These are phyloP conservation scores for Drosophila subobscura DNA, from an alignment of 1,140 invertebrate genomes.

Conservation along the genomic window DNA sequence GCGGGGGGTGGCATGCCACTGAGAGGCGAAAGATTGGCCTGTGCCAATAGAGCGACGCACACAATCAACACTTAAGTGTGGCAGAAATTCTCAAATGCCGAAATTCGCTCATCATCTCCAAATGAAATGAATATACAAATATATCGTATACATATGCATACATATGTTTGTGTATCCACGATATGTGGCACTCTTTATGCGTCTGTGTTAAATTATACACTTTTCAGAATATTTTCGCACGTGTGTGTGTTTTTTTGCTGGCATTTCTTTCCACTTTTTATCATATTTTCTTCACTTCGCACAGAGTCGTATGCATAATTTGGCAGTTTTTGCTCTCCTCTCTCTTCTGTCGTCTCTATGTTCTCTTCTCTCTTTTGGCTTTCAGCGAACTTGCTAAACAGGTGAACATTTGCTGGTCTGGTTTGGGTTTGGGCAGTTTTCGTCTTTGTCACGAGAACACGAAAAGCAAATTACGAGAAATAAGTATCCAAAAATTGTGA, in stretches of 20 bases:
- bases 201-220: constrained; percentile 31
- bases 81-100: constrained; percentile 75
- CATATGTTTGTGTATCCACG: constrained; percentile 11
- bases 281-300: constrained; percentile 29
- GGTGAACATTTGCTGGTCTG: constrained; percentile 29
- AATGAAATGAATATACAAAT: constrained; percentile 51
- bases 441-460: constrained; percentile 28
- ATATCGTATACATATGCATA: constrained; percentile 12
- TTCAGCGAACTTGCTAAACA: constrained; percentile 37
- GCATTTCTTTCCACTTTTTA: constrained; percentile 14
- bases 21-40: constrained; percentile 26
- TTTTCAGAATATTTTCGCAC: constrained; percentile 25
- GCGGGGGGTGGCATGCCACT: constrained; percentile 1
- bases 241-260: constrained; percentile 6
- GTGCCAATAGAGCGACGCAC: constrained; percentile 75
- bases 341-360: constrained; percentile 1
- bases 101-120: constrained; percentile 77
- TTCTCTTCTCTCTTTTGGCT: constrained; percentile 1
- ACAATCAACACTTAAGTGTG: constrained; percentile 79
- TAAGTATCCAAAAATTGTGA: background rate
- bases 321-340: constrained; percentile 43
- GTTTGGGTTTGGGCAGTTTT: constrained; percentile 9
- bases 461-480: constrained; percentile 53
- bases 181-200: constrained; percentile 45
- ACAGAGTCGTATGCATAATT: constrained; percentile 74